Conservation (phyloP, 2,797 vertebrate genomes). For the Luscinia megarhynchos region DNA sequence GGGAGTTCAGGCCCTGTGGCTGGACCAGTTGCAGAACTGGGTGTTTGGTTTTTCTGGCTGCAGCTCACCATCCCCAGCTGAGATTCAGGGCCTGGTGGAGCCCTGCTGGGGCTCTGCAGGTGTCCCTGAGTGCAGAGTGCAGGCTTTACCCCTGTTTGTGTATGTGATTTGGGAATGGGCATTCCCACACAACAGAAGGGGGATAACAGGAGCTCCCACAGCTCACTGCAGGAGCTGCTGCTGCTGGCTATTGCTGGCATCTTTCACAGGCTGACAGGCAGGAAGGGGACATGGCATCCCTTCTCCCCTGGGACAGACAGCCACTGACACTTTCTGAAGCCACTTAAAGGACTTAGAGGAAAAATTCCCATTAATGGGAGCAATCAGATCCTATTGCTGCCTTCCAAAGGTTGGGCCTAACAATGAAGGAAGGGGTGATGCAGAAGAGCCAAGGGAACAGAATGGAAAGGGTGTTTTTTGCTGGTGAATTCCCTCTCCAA, state of each 20-base stretch:
- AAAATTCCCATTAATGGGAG: not conserved
- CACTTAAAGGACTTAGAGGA: not conserved
- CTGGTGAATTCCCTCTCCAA: not conserved
- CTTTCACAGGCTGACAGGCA: not conserved
- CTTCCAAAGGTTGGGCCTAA: not conserved
- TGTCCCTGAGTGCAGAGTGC: not conserved
- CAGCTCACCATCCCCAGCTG: not conserved
- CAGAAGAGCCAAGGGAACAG: not conserved
- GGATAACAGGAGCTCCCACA: not conserved
- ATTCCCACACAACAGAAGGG: not conserved
- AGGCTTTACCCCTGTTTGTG: not conserved
- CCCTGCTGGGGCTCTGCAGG: rapidly evolving
- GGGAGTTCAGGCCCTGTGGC: not conserved
- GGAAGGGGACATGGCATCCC: not conserved
- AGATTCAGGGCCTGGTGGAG: not conserved
- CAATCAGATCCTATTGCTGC: not conserved
- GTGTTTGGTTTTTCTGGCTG: not conserved
- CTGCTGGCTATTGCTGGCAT: not conserved
- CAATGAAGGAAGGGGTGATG: not conserved
- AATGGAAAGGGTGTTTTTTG: not conserved
- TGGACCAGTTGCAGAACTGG: not conserved
- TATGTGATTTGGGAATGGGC: not conserved
- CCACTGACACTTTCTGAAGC: slow-evolving; percentile 5
- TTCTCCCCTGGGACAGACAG: not conserved
- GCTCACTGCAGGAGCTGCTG: not conserved